Base-by-base conservation (phyloP, 2,797 vertebrate genomes). In the Sebastes variabilis region DNA sequence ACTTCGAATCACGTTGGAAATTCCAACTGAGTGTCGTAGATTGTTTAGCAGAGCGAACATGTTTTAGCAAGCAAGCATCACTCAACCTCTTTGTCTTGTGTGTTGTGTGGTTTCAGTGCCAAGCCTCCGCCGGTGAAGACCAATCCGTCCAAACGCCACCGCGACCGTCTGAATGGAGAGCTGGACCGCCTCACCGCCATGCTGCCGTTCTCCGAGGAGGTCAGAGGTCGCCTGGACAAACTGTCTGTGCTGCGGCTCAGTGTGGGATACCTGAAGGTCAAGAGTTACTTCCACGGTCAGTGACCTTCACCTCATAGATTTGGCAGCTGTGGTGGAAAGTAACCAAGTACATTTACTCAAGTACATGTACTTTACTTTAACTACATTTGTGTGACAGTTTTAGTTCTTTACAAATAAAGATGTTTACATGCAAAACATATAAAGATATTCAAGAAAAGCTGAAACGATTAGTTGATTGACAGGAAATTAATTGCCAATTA, bases 241-340 rank as follows among this genome's bases (percentile, higher is more conserved):
- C 96, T 98, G 25, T 98, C 97, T 0, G 96, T 98, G 69, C 86
- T 98, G 72, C 96, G 97, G 7, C 97, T 98, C 38, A 98, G 97
- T 0, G 97, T 98, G 92, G 97, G 97, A 82, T 98, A 97, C 94
- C 95, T 98, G 49, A 93, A 96, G 29, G 97, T 96, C 75, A 97
- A 97, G 94, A 97, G 95, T 82, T 97, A 97, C 95, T 97, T 98
- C 87, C 96, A 97, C 91, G 96, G 97, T 98, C 74, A 87, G 92
- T 89, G 71, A 55, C 14, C 30, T 54, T 7, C 4, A 0, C 58
- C 36, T 46, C 54, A 3, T n/a, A 9, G 22, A 1, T 42, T 24
- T 22, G 13, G 36, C 36, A 38, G 36, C 38, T 16, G 38, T 16
- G 38, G 14, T 46, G 42, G 42, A 46, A 24, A 13, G 18, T 4